phyloP scores from a whole-genome alignment of 2,113 vertebrate genomes.

The Hypomesus transpacificus region DNA sequence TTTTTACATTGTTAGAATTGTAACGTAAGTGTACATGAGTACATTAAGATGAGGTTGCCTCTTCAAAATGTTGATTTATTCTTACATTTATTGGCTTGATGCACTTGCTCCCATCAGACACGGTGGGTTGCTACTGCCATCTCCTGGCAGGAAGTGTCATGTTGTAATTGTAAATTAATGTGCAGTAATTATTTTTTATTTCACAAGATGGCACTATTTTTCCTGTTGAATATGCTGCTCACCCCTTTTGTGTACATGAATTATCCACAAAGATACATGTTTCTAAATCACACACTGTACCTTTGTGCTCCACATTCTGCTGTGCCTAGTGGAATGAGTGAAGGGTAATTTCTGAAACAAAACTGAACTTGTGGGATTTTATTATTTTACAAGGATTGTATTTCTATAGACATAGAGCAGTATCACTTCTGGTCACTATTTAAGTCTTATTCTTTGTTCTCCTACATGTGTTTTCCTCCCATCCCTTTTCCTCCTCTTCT shows the following conservation, averaged over 20 bases:
- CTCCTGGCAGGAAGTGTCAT: constrained; percentile 38
- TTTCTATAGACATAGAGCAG: not conserved
- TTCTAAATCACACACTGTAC: too few species aligned
- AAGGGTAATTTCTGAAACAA: not conserved
- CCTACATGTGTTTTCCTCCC: not conserved
- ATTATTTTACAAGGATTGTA: not conserved
- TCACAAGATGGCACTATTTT: constrained; percentile 58
- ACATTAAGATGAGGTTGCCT: too few species aligned
- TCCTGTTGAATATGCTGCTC: not conserved
- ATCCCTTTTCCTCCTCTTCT: not conserved
- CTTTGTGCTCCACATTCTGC: too few species aligned
- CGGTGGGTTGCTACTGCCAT: constrained; percentile 64
- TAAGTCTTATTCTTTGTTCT: not conserved
- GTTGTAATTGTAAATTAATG: too few species aligned
- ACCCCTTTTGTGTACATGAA: too few species aligned
- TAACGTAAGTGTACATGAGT: too few species aligned
- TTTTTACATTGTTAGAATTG: too few species aligned
- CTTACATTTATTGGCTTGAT: too few species aligned
- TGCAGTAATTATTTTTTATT: constrained; percentile 17
- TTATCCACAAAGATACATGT: too few species aligned
- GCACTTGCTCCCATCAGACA: too few species aligned
- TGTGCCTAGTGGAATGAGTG: too few species aligned
- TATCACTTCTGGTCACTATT: not conserved
- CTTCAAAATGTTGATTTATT: too few species aligned
- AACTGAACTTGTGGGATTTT: not conserved